phyloP scores from a whole-genome alignment of 1,140 invertebrate species.

The Sminthurinus signatus region DNA sequence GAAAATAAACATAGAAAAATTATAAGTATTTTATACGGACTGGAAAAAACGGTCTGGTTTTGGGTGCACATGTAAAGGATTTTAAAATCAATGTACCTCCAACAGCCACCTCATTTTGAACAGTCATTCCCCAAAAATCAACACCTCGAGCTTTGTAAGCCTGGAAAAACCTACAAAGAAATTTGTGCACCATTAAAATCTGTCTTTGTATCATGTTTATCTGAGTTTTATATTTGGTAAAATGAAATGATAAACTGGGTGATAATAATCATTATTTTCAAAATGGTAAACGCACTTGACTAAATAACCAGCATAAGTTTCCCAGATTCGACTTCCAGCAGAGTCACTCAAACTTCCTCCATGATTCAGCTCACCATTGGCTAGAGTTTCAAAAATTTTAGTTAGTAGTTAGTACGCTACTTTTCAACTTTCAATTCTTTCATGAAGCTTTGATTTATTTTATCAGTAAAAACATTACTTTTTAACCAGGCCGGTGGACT shows the following conservation, averaged over 20 bases:
- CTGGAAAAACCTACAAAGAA: slow-evolving; percentile 50
- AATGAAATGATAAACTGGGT: no score
- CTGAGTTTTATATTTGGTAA: no score
- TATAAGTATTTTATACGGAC: no score
- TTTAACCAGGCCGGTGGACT: slow-evolving; percentile 91
- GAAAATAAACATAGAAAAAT: slow-evolving; percentile 46
- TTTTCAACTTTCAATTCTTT: no score
- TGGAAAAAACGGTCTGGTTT: not conserved
- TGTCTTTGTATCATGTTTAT: no score
- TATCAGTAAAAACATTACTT: slow-evolving; percentile 18
- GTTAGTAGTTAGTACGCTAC: not conserved
- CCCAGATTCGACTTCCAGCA: slow-evolving; percentile 24
- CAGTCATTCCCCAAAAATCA: slow-evolving; percentile 56
- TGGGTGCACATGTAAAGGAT: no score
- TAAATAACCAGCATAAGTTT: slow-evolving; percentile 31
- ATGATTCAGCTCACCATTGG: slow-evolving; percentile 33
- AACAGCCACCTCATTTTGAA: slow-evolving; percentile 45
- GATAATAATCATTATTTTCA: no score
- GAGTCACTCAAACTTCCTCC: slow-evolving; percentile 21
- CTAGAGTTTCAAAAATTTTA: not conserved
- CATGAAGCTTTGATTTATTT: no score
- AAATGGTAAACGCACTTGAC: slow-evolving; percentile 30
- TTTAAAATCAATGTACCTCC: no score
- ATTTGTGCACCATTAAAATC: no score
- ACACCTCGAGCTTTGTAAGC: slow-evolving; percentile 52